These are phyloP conservation scores for Epinephelus moara DNA, from an alignment of 2,113 vertebrate genomes.

Conservation along the genomic window DNA sequence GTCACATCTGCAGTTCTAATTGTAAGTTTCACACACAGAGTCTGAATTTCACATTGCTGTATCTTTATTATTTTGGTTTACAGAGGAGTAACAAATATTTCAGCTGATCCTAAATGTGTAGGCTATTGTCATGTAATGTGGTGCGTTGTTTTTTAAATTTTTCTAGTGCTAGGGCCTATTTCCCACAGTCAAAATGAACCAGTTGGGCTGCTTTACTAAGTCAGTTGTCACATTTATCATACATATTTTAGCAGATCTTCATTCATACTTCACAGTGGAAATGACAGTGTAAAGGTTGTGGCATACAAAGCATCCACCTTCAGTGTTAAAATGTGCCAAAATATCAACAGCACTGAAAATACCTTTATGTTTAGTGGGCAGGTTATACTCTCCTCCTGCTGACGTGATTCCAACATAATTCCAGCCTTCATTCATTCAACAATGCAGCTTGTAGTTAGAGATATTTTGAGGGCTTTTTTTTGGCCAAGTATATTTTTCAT, in stretches of 20 bases:
- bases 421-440: background rate
- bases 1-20: background rate
- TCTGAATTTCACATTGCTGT: conserved; percentile 15
- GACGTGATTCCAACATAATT: conserved; percentile 18
- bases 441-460: background rate
- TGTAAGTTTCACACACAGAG: background rate
- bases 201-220: no score
- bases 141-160: background rate
- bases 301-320: background rate
- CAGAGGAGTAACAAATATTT: background rate
- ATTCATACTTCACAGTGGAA: background rate
- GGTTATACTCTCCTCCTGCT: background rate
- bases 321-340: conserved; percentile 4
- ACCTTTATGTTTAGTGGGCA: background rate
- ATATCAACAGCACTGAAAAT: background rate
- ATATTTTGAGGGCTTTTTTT: background rate
- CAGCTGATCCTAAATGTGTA: background rate
- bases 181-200: background rate
- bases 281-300: background rate
- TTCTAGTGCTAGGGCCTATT: background rate
- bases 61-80: background rate
- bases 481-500: background rate
- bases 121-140: background rate
- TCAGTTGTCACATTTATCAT: conserved; percentile 1
- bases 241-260: background rate